phyloP scores from a whole-genome alignment of 2,797 vertebrate species.

The Phalloptychus januarius region DNA sequence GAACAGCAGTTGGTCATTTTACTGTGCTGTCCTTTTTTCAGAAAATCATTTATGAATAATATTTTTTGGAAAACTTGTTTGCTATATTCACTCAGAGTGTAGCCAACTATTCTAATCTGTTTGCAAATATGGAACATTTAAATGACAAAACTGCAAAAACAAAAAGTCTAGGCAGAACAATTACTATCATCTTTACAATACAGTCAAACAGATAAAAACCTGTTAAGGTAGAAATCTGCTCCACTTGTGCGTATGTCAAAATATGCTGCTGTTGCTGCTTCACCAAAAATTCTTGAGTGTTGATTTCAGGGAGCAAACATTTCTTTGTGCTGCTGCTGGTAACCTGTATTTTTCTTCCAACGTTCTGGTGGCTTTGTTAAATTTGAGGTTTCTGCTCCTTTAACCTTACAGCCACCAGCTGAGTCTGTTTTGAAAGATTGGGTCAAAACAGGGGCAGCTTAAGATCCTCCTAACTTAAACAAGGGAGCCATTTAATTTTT shows the following conservation, averaged over 20 bases:
- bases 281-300: slow-evolving; percentile 42
- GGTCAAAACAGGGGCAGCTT: slow-evolving; percentile 52
- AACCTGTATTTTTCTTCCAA: slow-evolving; percentile 50
- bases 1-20: not conserved
- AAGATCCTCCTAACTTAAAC: slow-evolving; percentile 56
- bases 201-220: slow-evolving; percentile 53
- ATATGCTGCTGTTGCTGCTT: slow-evolving; percentile 47
- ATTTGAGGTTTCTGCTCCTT: slow-evolving; percentile 63
- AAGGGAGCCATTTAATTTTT: slow-evolving; percentile 29
- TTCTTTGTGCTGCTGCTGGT: slow-evolving; percentile 42
- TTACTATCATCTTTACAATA: slow-evolving; percentile 39
- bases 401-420: slow-evolving; percentile 42
- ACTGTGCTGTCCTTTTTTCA: not conserved
- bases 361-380: slow-evolving; percentile 52
- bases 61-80: not conserved
- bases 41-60: not conserved
- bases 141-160: not conserved
- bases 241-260: slow-evolving; percentile 52
- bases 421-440: slow-evolving; percentile 60
- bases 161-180: not conserved
- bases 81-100: not conserved
- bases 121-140: not conserved
- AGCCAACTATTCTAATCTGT: not conserved
- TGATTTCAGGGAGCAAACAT: slow-evolving; percentile 32
- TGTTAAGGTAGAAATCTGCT: slow-evolving; percentile 36